Conservation (phyloP, 2,888 invertebrate species). For the Baronia brevicornis region DNA sequence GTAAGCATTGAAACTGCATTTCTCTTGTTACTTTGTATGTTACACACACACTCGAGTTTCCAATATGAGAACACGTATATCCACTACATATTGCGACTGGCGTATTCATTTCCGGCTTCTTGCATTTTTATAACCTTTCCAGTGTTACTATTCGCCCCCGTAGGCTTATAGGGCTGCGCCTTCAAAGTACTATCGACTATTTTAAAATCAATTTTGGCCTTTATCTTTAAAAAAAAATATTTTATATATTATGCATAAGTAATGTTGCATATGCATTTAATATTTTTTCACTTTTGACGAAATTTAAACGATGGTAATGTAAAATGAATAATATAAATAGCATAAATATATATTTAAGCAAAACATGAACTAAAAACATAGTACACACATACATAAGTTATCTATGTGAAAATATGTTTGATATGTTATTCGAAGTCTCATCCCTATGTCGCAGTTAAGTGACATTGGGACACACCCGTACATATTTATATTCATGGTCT, state of each 20-base stretch:
- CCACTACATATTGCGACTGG: constrained; percentile 31
- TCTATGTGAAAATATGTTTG: constrained; percentile 3
- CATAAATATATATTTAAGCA: too few species aligned
- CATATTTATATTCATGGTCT: constrained; percentile 63
- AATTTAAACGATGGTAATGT: too few species aligned
- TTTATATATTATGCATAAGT: too few species aligned
- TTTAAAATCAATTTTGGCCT: neutral
- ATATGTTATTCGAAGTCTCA: constrained; percentile 20
- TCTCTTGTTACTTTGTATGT: constrained; percentile 16
- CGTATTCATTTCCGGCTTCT: constrained; percentile 63
- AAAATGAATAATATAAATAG: too few species aligned
- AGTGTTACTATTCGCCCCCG: constrained; percentile 39
- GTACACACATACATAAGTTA: too few species aligned
- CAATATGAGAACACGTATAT: constrained; percentile 18
- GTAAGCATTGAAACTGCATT: constrained; percentile 23
- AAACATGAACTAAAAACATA: too few species aligned
- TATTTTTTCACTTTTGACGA: too few species aligned
- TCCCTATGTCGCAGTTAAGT: constrained; percentile 36
- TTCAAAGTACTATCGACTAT: neutral
- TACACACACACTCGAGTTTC: constrained; percentile 6
- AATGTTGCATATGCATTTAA: too few species aligned
- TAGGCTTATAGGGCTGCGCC: constrained; percentile 36
- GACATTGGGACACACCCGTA: constrained; percentile 39
- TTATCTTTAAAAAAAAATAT: too few species aligned
- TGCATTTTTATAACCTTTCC: constrained; percentile 61